Evolutionary conservation across 53 echinoderm and acorn worm species (phyloP), one percentile per base, ranked within the genome.

Genomic region (Arbacia lixula): DNA sequence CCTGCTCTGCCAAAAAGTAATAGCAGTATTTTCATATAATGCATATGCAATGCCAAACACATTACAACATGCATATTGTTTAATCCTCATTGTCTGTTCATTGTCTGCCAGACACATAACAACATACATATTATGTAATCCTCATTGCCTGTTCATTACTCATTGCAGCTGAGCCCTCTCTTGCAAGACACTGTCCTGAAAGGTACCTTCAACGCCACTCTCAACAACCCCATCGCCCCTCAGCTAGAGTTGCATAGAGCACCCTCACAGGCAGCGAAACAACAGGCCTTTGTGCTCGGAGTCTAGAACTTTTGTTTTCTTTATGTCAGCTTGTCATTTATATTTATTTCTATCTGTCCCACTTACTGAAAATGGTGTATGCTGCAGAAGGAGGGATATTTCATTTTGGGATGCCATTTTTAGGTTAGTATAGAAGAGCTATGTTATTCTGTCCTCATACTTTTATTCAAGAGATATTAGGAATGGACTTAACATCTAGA

Each of bases 201-300:
- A 66, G 96, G 96, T 38, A 96, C 96, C 29, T 96, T 96, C 84
- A 96, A 96, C 25, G 96, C 93, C 1, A 96, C 96, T 32, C 86
- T 96, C 11, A 96, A 96, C 86, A 96, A 96, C 87, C 96, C 96
- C 8, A 87, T 96, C 8, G 91, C 93, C 16, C 91, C 93, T 5
- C 89, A 87, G 12, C 68, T 88, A 34, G 92, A 95, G 35, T 61
- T 92, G 11, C 56, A 67, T 11, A 85, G 89, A 26, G 65, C 53
- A 58, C 58, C 68, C 54, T 85, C 90, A 8, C 76, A 77, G 6
- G 75, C 53, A 21, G 67, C 81, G 64, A 74, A 67, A 53, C 89
- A 92, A 38, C 95, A 95, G 33, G 90, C 95, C 3, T 95, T 95
- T 25, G 81, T 95, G 12, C 83, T 95, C 4, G 95, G 95, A n/a